These are phyloP conservation scores for Tillus elongatus DNA, from an alignment of 2,888 invertebrate genomes.

Conservation along the genomic window DNA sequence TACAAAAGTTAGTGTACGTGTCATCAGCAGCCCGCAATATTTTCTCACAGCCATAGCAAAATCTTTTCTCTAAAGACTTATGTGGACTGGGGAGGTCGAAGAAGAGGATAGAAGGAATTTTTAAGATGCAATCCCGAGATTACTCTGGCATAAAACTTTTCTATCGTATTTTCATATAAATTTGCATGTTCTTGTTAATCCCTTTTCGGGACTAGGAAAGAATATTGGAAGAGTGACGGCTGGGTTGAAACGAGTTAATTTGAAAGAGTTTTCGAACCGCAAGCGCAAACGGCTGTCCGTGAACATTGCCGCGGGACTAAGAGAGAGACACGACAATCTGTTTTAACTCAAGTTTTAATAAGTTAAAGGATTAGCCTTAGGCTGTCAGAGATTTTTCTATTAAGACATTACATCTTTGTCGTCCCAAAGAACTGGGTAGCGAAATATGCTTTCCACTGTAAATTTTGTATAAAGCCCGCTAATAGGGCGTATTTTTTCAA, in stretches of 20 bases:
- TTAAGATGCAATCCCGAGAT: no score
- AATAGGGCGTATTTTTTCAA: no score
- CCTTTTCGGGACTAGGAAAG: conserved; percentile 31
- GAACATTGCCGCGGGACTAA: conserved; percentile 30
- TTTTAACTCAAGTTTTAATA: conserved; percentile 42
- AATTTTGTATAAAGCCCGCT: no score
- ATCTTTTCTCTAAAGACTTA: no score
- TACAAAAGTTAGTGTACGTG: no score
- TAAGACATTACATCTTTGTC: conserved; percentile 34
- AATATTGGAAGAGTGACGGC: conserved; percentile 36
- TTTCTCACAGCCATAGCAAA: no score
- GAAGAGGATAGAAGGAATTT: no score
- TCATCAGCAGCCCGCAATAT: no score
- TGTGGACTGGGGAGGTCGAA: no score
- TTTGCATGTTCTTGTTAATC: conserved; percentile 43
- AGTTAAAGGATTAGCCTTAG: conserved; percentile 40
- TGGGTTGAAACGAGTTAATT: conserved; percentile 37
- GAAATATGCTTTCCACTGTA: no score
- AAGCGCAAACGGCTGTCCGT: conserved; percentile 31
- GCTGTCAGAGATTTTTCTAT: conserved; percentile 37
- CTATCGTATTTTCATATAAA: conserved; percentile 38
- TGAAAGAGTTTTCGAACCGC: conserved; percentile 36
- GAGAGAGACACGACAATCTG: conserved; percentile 37
- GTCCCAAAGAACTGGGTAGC: no score
- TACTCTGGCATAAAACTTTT: conserved; percentile 31